A percentile compares a stretch with the other conserved stretches of the same genome.
Conservation (phyloP, 2,888 invertebrate genomes). For the Diplolepis rosae region DNA sequence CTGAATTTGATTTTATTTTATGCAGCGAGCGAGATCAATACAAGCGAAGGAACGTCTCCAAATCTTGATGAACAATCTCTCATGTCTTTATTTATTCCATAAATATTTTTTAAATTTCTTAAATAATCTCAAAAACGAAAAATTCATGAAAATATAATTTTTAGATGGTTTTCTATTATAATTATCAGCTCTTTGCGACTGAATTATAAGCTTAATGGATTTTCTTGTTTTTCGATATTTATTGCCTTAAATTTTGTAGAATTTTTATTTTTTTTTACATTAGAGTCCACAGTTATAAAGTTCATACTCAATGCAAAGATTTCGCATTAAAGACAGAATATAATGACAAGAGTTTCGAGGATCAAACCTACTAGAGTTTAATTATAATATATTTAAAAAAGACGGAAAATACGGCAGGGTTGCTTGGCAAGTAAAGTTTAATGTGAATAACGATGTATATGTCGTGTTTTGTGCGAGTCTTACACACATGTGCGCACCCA, state of each 20-base stretch:
- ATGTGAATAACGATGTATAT: conserved; percentile 43
- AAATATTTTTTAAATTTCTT: neutral
- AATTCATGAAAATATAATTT: neutral
- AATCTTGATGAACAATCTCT: neutral
- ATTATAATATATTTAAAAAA: neutral
- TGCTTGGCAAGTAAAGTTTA: conserved; percentile 21
- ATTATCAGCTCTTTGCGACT: neutral
- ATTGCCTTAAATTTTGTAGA: neutral
- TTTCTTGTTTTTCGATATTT: neutral
- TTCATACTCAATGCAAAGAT: neutral
- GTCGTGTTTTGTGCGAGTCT: conserved; percentile 50
- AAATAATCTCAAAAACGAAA: neutral
- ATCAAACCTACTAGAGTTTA: conserved; percentile 12
- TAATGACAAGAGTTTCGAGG: conserved; percentile 19
- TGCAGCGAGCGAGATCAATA: neutral
- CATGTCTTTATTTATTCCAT: neutral
- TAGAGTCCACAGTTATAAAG: conserved; percentile 8
- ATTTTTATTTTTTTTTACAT: neutral
- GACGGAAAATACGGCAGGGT: neutral
- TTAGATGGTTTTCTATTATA: neutral
- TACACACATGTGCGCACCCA: conserved; percentile 52
- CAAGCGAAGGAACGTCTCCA: neutral
- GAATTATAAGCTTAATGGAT: neutral
- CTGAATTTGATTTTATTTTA: neutral
- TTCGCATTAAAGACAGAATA: neutral